These are phyloP conservation scores for Elysia chlorotica DNA, from an alignment of 1,140 invertebrate genomes.

Conservation along the genomic window DNA sequence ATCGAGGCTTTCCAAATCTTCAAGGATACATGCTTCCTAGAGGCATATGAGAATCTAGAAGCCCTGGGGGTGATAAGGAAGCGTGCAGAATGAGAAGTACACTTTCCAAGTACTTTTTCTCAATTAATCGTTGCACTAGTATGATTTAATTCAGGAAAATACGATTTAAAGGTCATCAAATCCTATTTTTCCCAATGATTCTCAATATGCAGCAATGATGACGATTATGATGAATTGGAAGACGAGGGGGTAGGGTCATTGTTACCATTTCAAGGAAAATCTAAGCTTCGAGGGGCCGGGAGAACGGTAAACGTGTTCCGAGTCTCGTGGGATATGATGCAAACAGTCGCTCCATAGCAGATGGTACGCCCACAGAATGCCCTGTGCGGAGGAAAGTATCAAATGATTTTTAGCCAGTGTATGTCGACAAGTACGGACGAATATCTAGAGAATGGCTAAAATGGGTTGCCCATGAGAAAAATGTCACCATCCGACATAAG, in stretches of 20 bases:
- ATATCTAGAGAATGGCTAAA: neutral
- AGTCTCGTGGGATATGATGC: constrained; percentile 29
- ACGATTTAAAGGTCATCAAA: constrained; percentile 32
- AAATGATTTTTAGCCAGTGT: constrained; percentile 13
- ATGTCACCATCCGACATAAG: neutral
- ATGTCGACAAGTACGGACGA: constrained; percentile 8
- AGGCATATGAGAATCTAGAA: neutral
- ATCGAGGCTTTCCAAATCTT: neutral
- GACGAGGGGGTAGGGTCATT: neutral
- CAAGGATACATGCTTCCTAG: neutral
- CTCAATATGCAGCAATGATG: neutral
- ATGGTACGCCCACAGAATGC: constrained; percentile 27
- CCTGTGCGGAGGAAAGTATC: neutral
- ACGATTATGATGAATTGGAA: neutral
- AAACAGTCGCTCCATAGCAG: constrained; percentile 25
- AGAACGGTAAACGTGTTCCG: neutral
- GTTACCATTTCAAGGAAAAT: constrained; percentile 27
- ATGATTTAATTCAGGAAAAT: constrained; percentile 24
- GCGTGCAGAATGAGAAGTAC: neutral
- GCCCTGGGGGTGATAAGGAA: neutral
- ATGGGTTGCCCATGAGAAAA: neutral
- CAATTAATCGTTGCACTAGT: constrained; percentile 16
- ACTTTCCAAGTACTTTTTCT: constrained; percentile 14
- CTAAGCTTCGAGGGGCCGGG: constrained; percentile 19
- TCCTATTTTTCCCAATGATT: constrained; percentile 16